Base-by-base conservation (phyloP, 2,797 vertebrate species). In the Coccyzus lansbergi region DNA sequence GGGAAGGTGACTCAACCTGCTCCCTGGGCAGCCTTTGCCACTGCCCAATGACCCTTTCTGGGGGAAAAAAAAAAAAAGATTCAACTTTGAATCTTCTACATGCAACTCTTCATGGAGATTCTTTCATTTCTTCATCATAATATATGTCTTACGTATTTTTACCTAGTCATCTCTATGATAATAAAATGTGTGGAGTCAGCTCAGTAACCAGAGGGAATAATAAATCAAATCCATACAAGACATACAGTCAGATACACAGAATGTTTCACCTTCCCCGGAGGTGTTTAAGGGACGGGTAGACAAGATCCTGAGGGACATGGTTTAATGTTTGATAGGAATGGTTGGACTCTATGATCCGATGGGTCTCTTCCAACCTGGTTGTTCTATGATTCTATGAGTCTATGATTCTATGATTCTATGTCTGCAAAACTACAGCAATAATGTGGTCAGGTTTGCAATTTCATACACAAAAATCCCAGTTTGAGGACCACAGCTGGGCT, bases 101-200 rank as follows among this genome's bases (percentile, higher is more conserved):
- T 36, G 49, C 44, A 84, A 65, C 11, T 55, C 13, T 77, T 83
- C 20, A 40, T 55, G 38, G 28, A 67, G 25, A 80, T 28, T 79
- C 5, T 62, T 89, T 56, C 82, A 33, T 55, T 83, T 88, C 59
- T 53, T 83, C 9, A 1, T 88, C 56, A 36, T 8, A 53, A 34
- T 20, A 14, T 67, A 46, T 52, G 34, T 64, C 56, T 90, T 78
- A 85, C 56, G 40, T 93, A 56, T 86, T 94, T 92, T 91, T 65
- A 86, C 92, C 71, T 94, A 76, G 71, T 78, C 80, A 74, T 68
- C 91, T 72, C 71, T 77, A 38, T 91, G 77, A 90, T 48, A 59
- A 92, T 20, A 53, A 90, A 86, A 93, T 56, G 49, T 92, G 79
- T 92, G 44, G 76, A 88, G 93, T 83, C 83, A 90, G 90, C 93